Base-by-base conservation (phyloP, 1,140 invertebrate species). In the Drosophila tsacasi region DNA sequence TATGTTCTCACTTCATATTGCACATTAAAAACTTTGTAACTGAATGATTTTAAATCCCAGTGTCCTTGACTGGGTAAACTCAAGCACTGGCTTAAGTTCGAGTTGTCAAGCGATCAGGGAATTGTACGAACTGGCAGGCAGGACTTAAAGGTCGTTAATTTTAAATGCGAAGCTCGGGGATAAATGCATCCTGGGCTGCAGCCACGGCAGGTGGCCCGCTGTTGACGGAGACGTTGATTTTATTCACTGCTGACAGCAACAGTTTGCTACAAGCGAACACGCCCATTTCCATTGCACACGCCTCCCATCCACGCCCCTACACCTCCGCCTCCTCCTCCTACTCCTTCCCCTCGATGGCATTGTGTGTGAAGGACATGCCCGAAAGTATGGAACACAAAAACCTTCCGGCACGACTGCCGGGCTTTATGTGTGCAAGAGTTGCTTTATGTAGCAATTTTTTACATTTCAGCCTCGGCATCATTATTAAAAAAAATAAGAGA, bases 401-500 rank as follows among this genome's bases (percentile, higher is more conserved):
- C 40, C 75, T 57, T 55, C 50, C 62, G 57, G 75, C 74, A 39
- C 54, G 19, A 17, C 63, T 67, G 39, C 25, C 52, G 27, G 37
- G 61, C 44, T 59, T 25, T 42, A 50, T 42, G 46, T 58, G 62
- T 19, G 44, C 23, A 42, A 72, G 37, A 35, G 66, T 59, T 59
- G 44, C 69, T 60, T 58, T 71, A 12, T 73, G 66, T 72, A 68
- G 40, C 25, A 72, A 73, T 73, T 72, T 67, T 71, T 73, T 73
- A 73, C 55, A 73, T 73, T 73, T 72, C 68, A 57, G 42, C 61
- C 49, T 46, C 30, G 47, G 40, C 60, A 73, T 90, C 79, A 61
- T 90, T 89, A 78, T 72, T 87, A 79, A 83, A 87, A 79, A 83
- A 87, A 72, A 74, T 81, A 84, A 78, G 84, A 71, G 81, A 82